These are phyloP conservation scores for Oreotrochilus melanogaster DNA, from an alignment of 2,113 vertebrate species.

Conservation along the genomic window DNA sequence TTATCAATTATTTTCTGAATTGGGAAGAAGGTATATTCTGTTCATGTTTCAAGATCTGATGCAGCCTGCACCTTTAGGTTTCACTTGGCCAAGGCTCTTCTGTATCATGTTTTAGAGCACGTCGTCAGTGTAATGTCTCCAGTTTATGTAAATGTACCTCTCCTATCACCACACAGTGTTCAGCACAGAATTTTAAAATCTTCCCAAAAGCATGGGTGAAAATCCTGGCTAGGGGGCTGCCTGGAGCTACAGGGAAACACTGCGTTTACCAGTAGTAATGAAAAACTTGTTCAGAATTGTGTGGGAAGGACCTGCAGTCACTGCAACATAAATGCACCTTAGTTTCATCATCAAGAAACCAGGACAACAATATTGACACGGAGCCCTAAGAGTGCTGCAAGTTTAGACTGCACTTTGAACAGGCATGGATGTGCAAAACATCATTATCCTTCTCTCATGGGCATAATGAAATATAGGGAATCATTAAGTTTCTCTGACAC, in stretches of 20 bases:
- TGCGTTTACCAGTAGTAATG: neutral
- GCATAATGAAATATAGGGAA: neutral
- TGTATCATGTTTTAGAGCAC: neutral
- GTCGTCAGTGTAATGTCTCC: neutral
- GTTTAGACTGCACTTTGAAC: neutral
- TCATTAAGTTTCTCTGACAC: neutral
- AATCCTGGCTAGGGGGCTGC: neutral
- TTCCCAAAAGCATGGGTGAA: neutral
- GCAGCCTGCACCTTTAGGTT: neutral
- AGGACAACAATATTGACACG: neutral
- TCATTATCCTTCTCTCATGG: neutral
- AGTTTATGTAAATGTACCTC: neutral
- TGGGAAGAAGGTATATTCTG: neutral
- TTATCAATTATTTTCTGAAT: neutral
- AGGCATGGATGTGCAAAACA: neutral
- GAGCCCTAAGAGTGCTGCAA: neutral
- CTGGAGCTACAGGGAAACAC: neutral
- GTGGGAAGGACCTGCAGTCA: neutral
- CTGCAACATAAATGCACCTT: neutral
- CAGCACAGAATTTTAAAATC: neutral
- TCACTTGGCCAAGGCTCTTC: neutral
- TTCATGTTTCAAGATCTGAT: neutral
- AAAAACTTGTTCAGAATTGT: neutral
- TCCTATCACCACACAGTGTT: neutral
- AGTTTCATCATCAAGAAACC: neutral